Percentiles rank a stretch among this genome's conserved stretches.
phyloP scores from a whole-genome alignment of 2,797 vertebrate species.

The Sparidentex hasta region DNA sequence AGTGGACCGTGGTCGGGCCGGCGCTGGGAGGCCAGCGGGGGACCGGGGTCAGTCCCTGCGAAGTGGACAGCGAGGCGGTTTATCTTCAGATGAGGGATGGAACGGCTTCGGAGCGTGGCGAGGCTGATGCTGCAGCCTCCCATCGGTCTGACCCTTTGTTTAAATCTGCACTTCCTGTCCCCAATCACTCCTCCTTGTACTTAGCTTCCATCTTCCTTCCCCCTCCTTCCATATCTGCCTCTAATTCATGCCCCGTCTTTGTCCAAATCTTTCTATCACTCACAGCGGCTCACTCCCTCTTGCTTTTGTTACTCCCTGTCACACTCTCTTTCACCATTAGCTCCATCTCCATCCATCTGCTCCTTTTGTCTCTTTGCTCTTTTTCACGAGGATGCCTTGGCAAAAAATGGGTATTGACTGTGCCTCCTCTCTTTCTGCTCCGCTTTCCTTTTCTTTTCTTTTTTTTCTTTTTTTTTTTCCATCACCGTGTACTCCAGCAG shows the following conservation, averaged over 20 bases:
- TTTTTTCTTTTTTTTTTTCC: slow-evolving; percentile 10
- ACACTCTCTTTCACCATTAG: slow-evolving; percentile 74
- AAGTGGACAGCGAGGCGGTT: slow-evolving; percentile 63
- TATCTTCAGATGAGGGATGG: slow-evolving; percentile 80
- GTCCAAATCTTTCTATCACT: slow-evolving; percentile 73
- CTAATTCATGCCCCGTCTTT: slow-evolving; percentile 74
- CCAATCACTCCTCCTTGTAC: slow-evolving; percentile 73
- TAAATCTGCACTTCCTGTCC: slow-evolving; percentile 64
- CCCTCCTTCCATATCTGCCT: slow-evolving; percentile 67
- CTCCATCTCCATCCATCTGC: slow-evolving; percentile 79
- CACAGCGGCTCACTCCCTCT: slow-evolving; percentile 66
- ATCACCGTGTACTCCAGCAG: slow-evolving; percentile 69
- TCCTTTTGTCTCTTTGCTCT: slow-evolving; percentile 80
- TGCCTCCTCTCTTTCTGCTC: slow-evolving; percentile 68
- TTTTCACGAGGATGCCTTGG: slow-evolving; percentile 71
- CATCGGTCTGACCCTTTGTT: slow-evolving; percentile 56
- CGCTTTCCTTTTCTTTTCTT: slow-evolving; percentile 13
- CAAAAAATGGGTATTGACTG: slow-evolving; percentile 80
- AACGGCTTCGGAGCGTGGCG: slow-evolving; percentile 61
- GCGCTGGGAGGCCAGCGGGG: slow-evolving; percentile 58
- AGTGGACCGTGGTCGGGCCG: slow-evolving; percentile 62
- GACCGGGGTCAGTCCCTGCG: slow-evolving; percentile 65
- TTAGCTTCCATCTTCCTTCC: slow-evolving; percentile 71
- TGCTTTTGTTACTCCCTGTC: slow-evolving; percentile 76
- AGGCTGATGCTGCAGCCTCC: slow-evolving; percentile 56